Conservation (phyloP, 2,888 invertebrate species). For the Cantharis nigra region DNA sequence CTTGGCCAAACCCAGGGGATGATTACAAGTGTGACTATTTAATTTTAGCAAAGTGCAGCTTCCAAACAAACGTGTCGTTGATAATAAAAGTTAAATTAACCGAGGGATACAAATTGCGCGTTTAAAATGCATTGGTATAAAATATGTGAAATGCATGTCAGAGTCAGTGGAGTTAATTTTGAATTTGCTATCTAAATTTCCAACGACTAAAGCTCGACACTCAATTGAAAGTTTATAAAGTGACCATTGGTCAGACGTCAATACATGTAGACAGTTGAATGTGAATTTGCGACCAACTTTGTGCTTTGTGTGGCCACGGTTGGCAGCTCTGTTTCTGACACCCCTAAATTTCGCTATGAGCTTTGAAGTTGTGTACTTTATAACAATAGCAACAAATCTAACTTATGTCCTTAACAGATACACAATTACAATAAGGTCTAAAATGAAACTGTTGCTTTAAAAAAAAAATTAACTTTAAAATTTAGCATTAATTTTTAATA, state of each 20-base stretch:
- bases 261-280: conserved; percentile 49
- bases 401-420: conserved; percentile 30
- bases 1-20: conserved; percentile 25
- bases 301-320: conserved; percentile 48
- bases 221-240: conserved; percentile 54
- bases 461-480: not conserved
- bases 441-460: not conserved
- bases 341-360: conserved; percentile 47
- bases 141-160: conserved; percentile 28
- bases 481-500: not conserved
- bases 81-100: not conserved
- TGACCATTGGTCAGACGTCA: conserved; percentile 50
- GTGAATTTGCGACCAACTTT: conserved; percentile 49
- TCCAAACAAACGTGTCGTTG: not conserved
- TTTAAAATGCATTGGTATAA: conserved; percentile 6
- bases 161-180: conserved; percentile 32
- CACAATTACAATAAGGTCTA: not conserved
- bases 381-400: conserved; percentile 26
- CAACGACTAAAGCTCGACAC: conserved; percentile 46
- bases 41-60: conserved; percentile 22
- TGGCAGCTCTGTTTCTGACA: conserved; percentile 48
- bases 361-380: conserved; percentile 43
- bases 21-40: conserved; percentile 32
- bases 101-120: not conserved
- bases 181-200: conserved; percentile 31